Conservation (phyloP, 2,888 invertebrate genomes). For the Pristionchus japonicus region DNA sequence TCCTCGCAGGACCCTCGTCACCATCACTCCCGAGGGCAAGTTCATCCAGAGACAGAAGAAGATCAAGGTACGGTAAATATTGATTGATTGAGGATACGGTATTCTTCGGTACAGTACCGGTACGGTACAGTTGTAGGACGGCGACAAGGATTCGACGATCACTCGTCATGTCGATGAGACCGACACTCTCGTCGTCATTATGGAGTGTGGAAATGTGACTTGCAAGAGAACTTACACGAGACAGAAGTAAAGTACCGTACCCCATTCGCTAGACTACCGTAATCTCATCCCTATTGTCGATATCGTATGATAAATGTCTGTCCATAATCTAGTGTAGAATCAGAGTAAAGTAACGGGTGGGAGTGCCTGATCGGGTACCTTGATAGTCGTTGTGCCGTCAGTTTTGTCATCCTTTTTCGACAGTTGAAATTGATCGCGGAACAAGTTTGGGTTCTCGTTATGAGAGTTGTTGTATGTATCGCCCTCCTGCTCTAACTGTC, state of each 20-base stretch:
- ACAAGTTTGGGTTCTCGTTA: background rate
- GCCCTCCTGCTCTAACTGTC: conserved; percentile 19
- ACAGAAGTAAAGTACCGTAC: background rate
- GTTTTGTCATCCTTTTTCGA: background rate
- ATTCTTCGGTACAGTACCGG: background rate
- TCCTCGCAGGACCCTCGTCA: conserved; percentile 23
- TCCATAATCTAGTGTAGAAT: background rate
- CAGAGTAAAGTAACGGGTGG: background rate
- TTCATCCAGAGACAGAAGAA: conserved; percentile 58
- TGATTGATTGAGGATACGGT: background rate
- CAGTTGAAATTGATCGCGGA: background rate
- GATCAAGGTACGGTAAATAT: conserved; percentile 33
- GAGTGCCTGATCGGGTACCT: conserved; percentile 23
- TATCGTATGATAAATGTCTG: background rate
- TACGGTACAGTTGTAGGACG: background rate
- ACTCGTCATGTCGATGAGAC: conserved; percentile 52
- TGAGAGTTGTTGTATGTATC: background rate
- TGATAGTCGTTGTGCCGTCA: background rate
- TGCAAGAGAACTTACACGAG: conserved; percentile 54
- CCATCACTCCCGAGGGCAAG: conserved; percentile 57
- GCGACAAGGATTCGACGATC: conserved; percentile 53
- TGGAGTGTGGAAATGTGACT: conserved; percentile 48
- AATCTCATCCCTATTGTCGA: no score
- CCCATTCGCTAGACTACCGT: background rate
- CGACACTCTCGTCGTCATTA: conserved; percentile 56